Conservation (phyloP, 1,140 invertebrate species). For the Chironomus tepperi region DNA sequence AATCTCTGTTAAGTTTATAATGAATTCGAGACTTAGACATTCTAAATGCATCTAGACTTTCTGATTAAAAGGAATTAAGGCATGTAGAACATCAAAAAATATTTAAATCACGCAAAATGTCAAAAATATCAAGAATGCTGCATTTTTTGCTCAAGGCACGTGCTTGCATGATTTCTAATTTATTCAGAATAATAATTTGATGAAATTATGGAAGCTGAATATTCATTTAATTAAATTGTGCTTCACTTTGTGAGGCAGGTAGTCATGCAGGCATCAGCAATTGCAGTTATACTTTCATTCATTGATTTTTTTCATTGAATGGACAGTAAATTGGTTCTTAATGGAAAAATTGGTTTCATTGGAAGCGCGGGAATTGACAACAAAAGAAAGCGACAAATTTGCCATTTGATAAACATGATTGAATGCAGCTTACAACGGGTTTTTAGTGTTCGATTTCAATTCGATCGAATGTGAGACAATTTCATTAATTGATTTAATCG, state of each 20-base stretch:
- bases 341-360: slow-evolving; percentile 2
- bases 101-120: not conserved
- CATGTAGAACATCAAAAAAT: not conserved
- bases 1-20: not conserved
- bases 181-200: too few relatives aligned
- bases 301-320: not conserved
- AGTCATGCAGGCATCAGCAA: too few relatives aligned
- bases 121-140: not conserved
- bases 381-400: slow-evolving; percentile 21
- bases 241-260: too few relatives aligned
- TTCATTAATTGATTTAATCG: slow-evolving; percentile 19
- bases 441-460: not conserved
- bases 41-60: too few relatives aligned
- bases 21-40: too few relatives aligned
- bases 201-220: too few relatives aligned
- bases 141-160: not conserved
- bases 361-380: not conserved
- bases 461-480: not conserved
- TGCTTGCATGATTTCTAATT: not conserved
- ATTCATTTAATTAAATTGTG: too few relatives aligned
- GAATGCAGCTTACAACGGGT: slow-evolving; percentile 9
- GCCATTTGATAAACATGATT: slow-evolving; percentile 13
- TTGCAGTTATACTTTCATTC: not conserved
- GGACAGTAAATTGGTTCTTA: not conserved
- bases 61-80: too few relatives aligned